Conservation (phyloP, 2,113 vertebrate genomes). For the Pseudopodoces humilis region DNA sequence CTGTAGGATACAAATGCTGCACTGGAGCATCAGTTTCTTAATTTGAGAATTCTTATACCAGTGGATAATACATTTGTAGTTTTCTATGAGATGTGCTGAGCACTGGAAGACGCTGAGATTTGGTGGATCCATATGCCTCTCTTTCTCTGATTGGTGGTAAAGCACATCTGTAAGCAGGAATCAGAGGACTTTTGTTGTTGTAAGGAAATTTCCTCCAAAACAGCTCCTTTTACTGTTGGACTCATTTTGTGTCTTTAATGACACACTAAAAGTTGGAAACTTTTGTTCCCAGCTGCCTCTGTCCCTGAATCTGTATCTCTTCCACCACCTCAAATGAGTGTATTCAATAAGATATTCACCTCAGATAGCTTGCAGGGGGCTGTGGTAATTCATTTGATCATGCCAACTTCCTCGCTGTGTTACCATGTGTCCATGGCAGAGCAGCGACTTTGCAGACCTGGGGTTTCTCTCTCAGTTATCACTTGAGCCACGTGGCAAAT, state of each 20-base stretch:
- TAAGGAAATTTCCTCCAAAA: not conserved
- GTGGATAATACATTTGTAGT: not conserved
- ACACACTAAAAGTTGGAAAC: not conserved
- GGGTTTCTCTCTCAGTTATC: not conserved
- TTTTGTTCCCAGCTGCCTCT: conserved; percentile 7
- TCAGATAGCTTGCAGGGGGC: not conserved
- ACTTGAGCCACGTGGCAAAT: not conserved
- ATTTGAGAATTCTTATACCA: not conserved
- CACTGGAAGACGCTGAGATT: not conserved
- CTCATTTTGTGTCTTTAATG: not conserved
- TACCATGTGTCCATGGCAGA: not conserved
- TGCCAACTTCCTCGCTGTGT: not conserved
- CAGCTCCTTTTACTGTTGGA: not conserved
- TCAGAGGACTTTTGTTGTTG: not conserved
- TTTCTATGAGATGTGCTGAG: not conserved
- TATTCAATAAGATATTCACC: not conserved
- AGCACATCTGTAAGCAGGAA: not conserved
- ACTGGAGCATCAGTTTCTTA: not conserved
- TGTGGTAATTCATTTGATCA: not conserved
- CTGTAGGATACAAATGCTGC: not conserved
- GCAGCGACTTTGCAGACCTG: not conserved
- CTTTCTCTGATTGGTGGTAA: not conserved
- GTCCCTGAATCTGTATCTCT: not conserved
- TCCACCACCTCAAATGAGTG: not conserved
- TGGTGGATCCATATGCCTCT: not conserved